Evolutionary conservation across 2,888 invertebrate genomes (phyloP), one percentile per base, ranked within the genome.

Genomic region (Plemyria rubiginata): DNA sequence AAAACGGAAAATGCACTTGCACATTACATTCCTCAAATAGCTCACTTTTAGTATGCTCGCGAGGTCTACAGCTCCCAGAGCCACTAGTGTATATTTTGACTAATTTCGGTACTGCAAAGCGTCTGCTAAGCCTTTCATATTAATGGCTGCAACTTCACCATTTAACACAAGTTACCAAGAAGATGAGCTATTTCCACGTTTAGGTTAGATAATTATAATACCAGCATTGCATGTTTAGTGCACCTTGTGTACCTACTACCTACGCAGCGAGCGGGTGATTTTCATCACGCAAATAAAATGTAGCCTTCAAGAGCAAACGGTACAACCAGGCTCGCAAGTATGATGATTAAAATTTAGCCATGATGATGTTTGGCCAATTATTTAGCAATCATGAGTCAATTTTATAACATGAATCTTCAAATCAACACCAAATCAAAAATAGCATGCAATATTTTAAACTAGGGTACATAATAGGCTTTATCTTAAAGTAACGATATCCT

Each of bases 221-320:
- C 12, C 6, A 49, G 22, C 56, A 12, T 60, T 60, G 64, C 60
- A 54, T 65, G 56, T 46, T 45, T 45, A 4, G 3, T 9, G 46
- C 22, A 22, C 46, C 45, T 13, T 22, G 40, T n/a, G 8, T 52
- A 28, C n/a, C 12, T 51, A 38, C 52, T 54, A 45, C 54, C 15
- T 45, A 38, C 36, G 36, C 36, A 38, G 8, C 6, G 53, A 54
- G 61, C 40, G 52, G 60, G 54, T 62, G 32, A 48, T 55, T 45
- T 62, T 48, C 48, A 62, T 62, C 61, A 62, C 61, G 61, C 61
- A 48, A 62, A 56, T 55, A 46, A 62, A 38, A 43, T 13, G 9
- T 12, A 56, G 32, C 61, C 61, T 62, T 62, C 61, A 48, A 15
- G 22, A 53, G 6, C 53, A 56, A 56, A 53, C 41, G 52, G 45